These are phyloP conservation scores for Cyrtonyx montezumae DNA, from an alignment of 2,113 vertebrate species.

Conservation along the genomic window DNA sequence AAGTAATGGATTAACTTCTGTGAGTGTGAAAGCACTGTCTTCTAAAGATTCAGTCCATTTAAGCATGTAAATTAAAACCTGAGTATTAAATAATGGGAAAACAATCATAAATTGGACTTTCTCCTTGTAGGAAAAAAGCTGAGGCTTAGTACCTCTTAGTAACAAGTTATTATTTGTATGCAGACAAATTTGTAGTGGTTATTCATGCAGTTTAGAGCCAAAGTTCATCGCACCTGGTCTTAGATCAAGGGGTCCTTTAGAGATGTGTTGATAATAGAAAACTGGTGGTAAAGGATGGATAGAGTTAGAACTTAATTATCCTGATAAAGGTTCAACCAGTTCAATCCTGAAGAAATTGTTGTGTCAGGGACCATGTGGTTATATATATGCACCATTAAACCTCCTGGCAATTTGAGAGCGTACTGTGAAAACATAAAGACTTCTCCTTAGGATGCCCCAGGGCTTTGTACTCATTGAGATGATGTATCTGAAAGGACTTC, in stretches of 20 bases:
- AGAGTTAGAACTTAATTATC: neutral
- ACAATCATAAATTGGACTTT: neutral
- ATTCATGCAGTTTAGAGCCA: neutral
- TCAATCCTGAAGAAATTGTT: neutral
- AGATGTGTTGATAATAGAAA: neutral
- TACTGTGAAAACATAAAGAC: neutral
- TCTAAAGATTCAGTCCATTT: neutral
- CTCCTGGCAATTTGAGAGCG: neutral
- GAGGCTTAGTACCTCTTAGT: neutral
- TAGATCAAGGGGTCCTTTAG: neutral
- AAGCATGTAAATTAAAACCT: neutral
- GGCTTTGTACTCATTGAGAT: neutral
- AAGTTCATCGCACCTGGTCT: neutral
- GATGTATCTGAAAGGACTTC: neutral
- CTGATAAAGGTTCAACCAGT: neutral
- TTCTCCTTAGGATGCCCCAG: neutral
- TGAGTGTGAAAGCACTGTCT: neutral
- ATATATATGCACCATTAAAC: neutral
- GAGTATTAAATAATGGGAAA: neutral
- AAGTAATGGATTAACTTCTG: neutral
- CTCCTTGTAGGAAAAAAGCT: neutral
- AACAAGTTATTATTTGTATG: neutral
- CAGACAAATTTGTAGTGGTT: neutral
- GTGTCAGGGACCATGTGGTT: accelerated
- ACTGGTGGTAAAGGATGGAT: neutral